Base-by-base conservation (phyloP, 1,140 invertebrate genomes). In the Meloidogyne chitwoodi region DNA sequence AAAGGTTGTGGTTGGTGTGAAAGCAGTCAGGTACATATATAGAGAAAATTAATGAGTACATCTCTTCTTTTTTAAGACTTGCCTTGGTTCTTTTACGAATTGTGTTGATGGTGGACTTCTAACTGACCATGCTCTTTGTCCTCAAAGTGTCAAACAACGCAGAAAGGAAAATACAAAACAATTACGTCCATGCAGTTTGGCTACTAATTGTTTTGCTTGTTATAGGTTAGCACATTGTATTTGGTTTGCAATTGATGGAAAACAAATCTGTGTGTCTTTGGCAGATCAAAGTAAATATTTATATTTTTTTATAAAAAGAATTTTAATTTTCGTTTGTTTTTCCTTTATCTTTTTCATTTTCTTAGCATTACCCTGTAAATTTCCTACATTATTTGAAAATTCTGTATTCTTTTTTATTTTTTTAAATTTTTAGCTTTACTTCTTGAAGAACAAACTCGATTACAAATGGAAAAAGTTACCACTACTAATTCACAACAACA, bases 131-230 rank as follows among this genome's bases (percentile, higher is more conserved):
- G 31, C 31, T 16, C 61, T 61, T 14, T 81, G 80, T 48, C 66
- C 77, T 27, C 44, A 68, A 24, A 69, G 71, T 41, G 24, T 61
- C 6, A 83, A 74, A 61, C 31, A 83, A 56, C 26, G 41, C 2
- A 68, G 56, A 14, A 80, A 81, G 16, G 16, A 44, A 8, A 38
- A 22, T 10, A 34, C 62, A n/a, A 63, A 80, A 38, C 70, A 77
- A 65, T 26, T 70, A 62, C 67, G 84, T 29, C 77, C 81, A 11
- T 85, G 84, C 61, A 71, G 26, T 48, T 68, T 82, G 72, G 83
- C 82, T 22, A 76, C 68, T 14, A 83, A 87, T 44, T 86, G 84
- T 64, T 79, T 74, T 66, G 80, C 80, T n/a, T 86, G 84, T 67
- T 69, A 77, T 26, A 77, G 81, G 19, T 29, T 80, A 31, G 22